Evolutionary conservation across 2,797 vertebrate species (phyloP).

Genomic region (Enteromius trimaculatus): DNA sequence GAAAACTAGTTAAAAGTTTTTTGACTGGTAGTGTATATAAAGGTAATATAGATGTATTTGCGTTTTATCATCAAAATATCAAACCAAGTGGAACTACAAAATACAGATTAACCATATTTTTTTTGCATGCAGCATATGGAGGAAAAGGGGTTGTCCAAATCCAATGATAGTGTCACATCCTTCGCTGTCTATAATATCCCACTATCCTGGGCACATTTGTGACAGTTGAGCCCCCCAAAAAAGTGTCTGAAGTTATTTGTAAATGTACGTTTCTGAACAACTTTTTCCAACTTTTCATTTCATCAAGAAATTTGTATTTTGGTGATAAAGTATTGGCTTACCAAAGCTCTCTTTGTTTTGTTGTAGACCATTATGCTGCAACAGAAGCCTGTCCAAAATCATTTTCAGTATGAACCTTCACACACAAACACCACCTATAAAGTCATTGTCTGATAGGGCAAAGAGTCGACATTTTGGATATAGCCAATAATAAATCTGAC

Average conservation of each 20-base stretch:
- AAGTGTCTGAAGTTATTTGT: not conserved
- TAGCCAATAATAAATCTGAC: not conserved
- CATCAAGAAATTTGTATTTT: not conserved
- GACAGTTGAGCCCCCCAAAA: not conserved
- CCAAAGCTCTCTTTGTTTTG: not conserved
- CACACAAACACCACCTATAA: not conserved
- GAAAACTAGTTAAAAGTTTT: not conserved
- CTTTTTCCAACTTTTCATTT: not conserved
- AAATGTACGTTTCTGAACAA: not conserved
- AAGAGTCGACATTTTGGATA: not conserved
- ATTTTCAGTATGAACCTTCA: not conserved
- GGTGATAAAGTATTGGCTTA: not conserved
- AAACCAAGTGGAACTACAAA: not conserved
- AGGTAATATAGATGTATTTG: not conserved
- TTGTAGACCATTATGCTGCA: not conserved
- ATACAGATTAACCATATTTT: not conserved
- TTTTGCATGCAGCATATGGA: not conserved
- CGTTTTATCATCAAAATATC: not conserved
- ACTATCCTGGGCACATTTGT: not conserved
- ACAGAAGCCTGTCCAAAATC: not conserved
- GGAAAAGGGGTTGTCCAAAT: not conserved
- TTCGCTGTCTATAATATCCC: not conserved
- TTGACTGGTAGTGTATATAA: not conserved
- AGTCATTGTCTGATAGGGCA: not conserved
- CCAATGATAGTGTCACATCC: not conserved